phyloP scores from a whole-genome alignment of 2,113 vertebrate species.

The Steatornis caripensis region DNA sequence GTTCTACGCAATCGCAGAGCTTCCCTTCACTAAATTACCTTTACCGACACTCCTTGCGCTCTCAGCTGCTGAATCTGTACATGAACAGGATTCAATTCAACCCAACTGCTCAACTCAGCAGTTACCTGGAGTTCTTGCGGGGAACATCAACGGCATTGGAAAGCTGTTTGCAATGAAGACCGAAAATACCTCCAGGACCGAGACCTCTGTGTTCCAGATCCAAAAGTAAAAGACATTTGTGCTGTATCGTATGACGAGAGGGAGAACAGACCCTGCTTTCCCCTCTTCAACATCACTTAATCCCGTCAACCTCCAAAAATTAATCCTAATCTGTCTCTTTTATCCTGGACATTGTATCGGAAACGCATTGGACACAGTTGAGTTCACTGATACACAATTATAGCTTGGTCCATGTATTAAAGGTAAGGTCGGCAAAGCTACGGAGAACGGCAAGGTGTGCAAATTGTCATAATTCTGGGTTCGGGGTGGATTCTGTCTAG shows the following conservation, averaged over 20 bases:
- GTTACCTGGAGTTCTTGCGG: not conserved
- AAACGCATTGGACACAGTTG: rapidly evolving
- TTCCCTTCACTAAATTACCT: not conserved
- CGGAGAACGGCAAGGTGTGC: not conserved
- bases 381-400: not conserved
- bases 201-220: not conserved
- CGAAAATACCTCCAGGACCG: rapidly evolving
- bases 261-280: not conserved
- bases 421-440: not conserved
- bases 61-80: not conserved
- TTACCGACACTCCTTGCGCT: not conserved
- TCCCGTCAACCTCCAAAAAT: not conserved
- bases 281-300: not conserved
- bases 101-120: not conserved
- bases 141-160: not conserved
- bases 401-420: not conserved
- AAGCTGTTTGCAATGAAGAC: not conserved
- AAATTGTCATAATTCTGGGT: not conserved
- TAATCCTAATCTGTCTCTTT: not conserved
- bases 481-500: not conserved
- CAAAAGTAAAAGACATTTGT: not conserved
- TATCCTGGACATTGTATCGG: not conserved
- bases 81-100: not conserved
- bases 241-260: rapidly evolving
- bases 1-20: rapidly evolving